phyloP scores from a whole-genome alignment of 2,113 vertebrate species.

The Corythoichthys haematopterus region DNA sequence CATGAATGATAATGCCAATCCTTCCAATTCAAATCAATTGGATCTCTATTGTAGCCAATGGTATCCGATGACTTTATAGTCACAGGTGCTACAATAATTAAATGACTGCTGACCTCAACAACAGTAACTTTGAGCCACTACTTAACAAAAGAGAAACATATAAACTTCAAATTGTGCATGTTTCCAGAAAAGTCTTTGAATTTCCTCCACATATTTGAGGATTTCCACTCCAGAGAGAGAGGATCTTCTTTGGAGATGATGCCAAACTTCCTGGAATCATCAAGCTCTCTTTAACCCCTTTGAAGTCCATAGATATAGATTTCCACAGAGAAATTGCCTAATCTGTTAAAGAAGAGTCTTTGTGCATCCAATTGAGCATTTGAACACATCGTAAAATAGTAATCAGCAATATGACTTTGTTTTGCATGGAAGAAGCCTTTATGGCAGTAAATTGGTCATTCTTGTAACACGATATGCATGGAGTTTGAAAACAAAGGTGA shows the following conservation, averaged over 20 bases:
- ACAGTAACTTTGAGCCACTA: too few relatives aligned
- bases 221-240: conserved; percentile 4
- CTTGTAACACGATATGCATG: not conserved
- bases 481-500: not conserved
- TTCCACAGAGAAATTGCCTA: not conserved
- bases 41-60: too few relatives aligned
- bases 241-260: not conserved
- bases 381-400: not conserved
- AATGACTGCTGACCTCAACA: not conserved
- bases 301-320: not conserved
- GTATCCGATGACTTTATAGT: not conserved
- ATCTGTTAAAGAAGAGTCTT: not conserved
- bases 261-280: not conserved
- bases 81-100: not conserved
- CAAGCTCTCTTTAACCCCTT: not conserved
- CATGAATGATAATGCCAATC: too few relatives aligned
- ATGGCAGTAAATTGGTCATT: not conserved
- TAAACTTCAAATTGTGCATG: not conserved
- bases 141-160: not conserved
- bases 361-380: not conserved
- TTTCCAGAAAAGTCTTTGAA: not conserved
- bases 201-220: conserved; percentile 1
- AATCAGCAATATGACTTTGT: not conserved
- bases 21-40: too few relatives aligned
- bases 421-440: not conserved